Base-by-base conservation (phyloP, 2,113 vertebrate genomes). In the Mesitornis unicolor region DNA sequence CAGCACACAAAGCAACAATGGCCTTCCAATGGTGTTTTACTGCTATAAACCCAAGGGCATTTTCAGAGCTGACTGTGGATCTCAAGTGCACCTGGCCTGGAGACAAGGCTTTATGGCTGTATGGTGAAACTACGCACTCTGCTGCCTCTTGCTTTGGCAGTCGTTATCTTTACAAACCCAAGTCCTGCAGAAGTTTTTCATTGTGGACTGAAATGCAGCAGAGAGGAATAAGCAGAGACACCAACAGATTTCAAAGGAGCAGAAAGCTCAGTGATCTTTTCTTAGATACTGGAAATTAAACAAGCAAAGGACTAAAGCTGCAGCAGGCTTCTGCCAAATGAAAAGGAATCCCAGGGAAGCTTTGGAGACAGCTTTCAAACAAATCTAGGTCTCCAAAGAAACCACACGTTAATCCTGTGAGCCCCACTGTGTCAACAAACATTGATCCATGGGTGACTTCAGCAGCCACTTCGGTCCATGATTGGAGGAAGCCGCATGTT, bases 231-330 rank as follows among this genome's bases (percentile, higher is more conserved):
- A 84, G 68, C 76, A 71, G 71, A 80, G 63, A 56, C 31, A 53
- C 68, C 9, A 13, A 43, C 54, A 75, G 79, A 64, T 94, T 96
- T 97, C 95, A 94, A 96, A 96, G 76, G 47, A 86, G 51, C 67
- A 47, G 67, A 88, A 93, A n/a, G 68, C 71, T 90, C 88, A 67
- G 83, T 84, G 77, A 80, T 92, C 89, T 89, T 96, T 92, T 63
- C 89, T 91, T 86, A 87, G 73, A 25, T 63, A 63, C 29, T 85
- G 45, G 54, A 95, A 95, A 89, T 94, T 86, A 95, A 95, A 85
- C 59, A 73, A 82, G 68, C 50, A 60, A 68, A 94, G 67, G 51
- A 29, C 63, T 81, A 60, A 89, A 85, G 78, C 45, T 68, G 31
- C 56, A 28, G 43, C 2, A 3, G n/a, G 38, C 13, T 78, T 64